A percentile compares a stretch with the other conserved stretches of the same genome.
Conservation (phyloP, 2,888 invertebrate genomes). For the Drosophila recens region DNA sequence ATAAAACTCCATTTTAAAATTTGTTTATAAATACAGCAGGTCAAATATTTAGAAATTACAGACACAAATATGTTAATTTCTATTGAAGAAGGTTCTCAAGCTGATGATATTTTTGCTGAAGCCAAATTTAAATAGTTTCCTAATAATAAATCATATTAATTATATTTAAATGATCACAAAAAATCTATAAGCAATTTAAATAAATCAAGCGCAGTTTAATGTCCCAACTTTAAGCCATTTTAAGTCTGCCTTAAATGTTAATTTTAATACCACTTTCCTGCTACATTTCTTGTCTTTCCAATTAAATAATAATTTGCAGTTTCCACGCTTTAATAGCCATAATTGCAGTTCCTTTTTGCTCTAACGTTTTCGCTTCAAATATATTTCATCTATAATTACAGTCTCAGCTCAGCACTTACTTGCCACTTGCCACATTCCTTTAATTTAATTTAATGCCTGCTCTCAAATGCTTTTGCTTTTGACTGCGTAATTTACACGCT, state of each 20-base stretch:
- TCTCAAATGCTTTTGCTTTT: background rate
- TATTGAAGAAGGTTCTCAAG: no score
- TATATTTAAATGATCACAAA: conserved; percentile 6
- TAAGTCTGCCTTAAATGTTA: background rate
- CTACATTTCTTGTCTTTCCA: background rate
- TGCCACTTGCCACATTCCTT: conserved; percentile 8
- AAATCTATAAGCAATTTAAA: conserved; percentile 25
- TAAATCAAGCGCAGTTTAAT: no score
- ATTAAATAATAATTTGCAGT: conserved; percentile 8
- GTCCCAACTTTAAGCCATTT: background rate
- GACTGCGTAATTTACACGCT: conserved; percentile 13
- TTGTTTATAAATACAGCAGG: no score
- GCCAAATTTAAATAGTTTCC: no score
- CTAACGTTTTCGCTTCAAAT: conserved; percentile 12
- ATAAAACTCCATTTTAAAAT: no score
- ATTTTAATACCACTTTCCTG: background rate
- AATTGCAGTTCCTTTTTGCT: conserved; percentile 17
- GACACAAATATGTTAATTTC: no score
- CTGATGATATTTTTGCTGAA: no score
- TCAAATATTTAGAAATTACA: no score
- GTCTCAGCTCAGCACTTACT: conserved; percentile 3
- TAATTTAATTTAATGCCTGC: conserved; percentile 33
- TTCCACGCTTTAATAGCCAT: conserved; percentile 15
- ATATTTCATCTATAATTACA: conserved; percentile 12
- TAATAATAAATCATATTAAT: no score